Conservation (phyloP, 2,888 invertebrate genomes). For the Caradrina clavipalpis region DNA sequence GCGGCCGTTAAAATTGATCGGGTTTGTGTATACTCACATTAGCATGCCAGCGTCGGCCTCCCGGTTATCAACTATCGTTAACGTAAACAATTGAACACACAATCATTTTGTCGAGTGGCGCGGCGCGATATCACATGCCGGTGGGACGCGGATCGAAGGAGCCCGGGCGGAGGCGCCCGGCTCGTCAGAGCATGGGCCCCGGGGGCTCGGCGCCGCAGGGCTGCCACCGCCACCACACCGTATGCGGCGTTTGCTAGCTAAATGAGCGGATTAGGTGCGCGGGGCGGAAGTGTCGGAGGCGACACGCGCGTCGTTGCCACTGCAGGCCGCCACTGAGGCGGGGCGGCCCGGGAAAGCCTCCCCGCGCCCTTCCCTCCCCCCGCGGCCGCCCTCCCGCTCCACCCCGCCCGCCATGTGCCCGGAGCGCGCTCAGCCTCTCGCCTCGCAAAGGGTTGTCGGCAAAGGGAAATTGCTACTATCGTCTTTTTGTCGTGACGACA, state of each 20-base stretch:
- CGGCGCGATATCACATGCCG: conserved; percentile 83
- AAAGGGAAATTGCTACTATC: conserved; percentile 84
- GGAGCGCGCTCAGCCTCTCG: conserved; percentile 80
- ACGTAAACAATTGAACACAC: conserved; percentile 88
- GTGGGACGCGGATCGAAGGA: conserved; percentile 78
- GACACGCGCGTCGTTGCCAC: conserved; percentile 90
- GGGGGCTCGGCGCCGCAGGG: conserved; percentile 82
- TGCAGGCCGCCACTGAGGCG: conserved; percentile 90
- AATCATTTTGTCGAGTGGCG: conserved; percentile 81
- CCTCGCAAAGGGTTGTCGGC: conserved; percentile 88
- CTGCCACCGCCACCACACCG: conserved; percentile 84
- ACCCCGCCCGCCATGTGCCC: conserved; percentile 84
- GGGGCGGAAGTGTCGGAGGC: conserved; percentile 89
- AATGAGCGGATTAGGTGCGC: conserved; percentile 88
- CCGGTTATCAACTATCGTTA: conserved; percentile 88
- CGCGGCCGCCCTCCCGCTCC: conserved; percentile 68
- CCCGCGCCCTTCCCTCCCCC: conserved; percentile 75
- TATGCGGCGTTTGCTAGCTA: conserved; percentile 87
- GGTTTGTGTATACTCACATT: conserved; percentile 85
- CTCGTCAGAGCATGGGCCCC: conserved; percentile 84
- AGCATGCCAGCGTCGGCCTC: conserved; percentile 89
- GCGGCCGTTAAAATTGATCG: conserved; percentile 61
- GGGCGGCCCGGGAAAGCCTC: conserved; percentile 87
- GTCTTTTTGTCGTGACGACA: conserved; percentile 81
- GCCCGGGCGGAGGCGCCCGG: conserved; percentile 81